Percentiles rank a stretch among this genome's conserved stretches.
Conservation (phyloP, 2,797 vertebrate species). For the Pangasius larnaudii region DNA sequence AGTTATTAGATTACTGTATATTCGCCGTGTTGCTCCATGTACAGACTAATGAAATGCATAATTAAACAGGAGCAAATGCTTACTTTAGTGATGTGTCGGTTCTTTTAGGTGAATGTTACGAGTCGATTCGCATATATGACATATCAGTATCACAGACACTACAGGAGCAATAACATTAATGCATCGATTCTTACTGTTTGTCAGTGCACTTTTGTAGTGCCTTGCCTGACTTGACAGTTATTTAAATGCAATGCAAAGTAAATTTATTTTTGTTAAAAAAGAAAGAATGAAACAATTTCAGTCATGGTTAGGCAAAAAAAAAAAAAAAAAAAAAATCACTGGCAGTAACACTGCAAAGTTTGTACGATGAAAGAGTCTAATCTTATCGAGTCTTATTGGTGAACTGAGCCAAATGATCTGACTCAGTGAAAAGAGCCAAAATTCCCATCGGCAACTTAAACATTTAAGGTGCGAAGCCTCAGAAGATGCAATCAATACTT, state of each 20-base stretch:
- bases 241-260: not conserved
- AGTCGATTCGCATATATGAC: not conserved
- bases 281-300: not conserved
- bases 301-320: not conserved
- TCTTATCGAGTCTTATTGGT: not conserved
- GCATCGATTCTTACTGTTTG: not conserved
- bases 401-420: not conserved
- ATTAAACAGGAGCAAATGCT: not conserved
- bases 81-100: not conserved
- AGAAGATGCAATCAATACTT: conserved; percentile 37
- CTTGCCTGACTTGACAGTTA: not conserved
- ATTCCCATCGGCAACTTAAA: not conserved
- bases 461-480: not conserved
- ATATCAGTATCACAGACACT: not conserved
- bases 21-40: not conserved
- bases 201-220: not conserved
- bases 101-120: not conserved
- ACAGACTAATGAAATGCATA: no score
- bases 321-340: not conserved
- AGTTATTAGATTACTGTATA: not conserved
- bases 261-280: not conserved
- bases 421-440: not conserved
- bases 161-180: not conserved
- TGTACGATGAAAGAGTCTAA: not conserved
- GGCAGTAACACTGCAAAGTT: not conserved